phyloP scores from a whole-genome alignment of 2,797 vertebrate species.

The Enteromius mattozi region DNA sequence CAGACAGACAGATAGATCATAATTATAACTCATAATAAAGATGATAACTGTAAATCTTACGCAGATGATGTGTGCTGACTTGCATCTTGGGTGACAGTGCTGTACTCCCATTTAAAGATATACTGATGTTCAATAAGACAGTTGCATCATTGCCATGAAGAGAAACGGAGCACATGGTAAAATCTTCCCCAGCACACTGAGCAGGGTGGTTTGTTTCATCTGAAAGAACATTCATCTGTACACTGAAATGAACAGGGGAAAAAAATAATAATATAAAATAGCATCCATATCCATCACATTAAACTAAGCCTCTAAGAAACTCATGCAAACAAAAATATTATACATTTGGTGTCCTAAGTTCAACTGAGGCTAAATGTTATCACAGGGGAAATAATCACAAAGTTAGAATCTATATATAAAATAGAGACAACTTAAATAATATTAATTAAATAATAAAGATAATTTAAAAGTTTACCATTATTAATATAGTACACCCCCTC shows the following conservation, averaged over 20 bases:
- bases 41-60: constrained; percentile 72
- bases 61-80: constrained; percentile 71
- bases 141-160: constrained; percentile 61
- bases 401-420: not conserved
- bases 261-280: not conserved
- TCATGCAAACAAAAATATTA: not conserved
- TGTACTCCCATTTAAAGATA: constrained; percentile 42
- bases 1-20: not conserved
- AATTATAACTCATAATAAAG: too few species aligned
- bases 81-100: constrained; percentile 73
- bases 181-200: constrained; percentile 47
- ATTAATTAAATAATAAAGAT: not conserved
- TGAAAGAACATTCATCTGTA: constrained; percentile 17
- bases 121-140: constrained; percentile 75
- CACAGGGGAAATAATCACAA: constrained; percentile 9
- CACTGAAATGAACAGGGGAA: constrained; percentile 34
- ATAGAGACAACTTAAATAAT: not conserved
- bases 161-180: constrained; percentile 75
- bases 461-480: not conserved
- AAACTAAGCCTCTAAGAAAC: not conserved
- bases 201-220: constrained; percentile 18
- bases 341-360: not conserved
- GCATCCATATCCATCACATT: not conserved
- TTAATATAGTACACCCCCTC: not conserved
- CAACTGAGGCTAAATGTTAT: not conserved